Conservation (phyloP, 2,797 vertebrate genomes). For the Fundulus diaphanus region DNA sequence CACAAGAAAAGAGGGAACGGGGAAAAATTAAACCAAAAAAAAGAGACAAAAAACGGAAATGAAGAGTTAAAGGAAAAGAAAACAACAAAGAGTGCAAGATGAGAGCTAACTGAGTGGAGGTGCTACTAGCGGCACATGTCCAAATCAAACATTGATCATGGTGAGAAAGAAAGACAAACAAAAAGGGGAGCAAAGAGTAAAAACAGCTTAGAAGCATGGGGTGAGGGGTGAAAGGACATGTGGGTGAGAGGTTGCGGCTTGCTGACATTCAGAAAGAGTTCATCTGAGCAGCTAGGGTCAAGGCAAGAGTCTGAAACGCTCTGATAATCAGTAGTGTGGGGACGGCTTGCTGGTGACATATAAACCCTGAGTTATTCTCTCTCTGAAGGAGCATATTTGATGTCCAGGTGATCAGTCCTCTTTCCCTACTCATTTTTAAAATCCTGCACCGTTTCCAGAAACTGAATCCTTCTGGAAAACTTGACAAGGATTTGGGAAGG, state of each 20-base stretch:
- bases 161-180: conserved; percentile 66
- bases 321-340: conserved; percentile 9
- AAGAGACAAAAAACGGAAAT: conserved; percentile 57
- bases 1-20: conserved; percentile 71
- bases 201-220: conserved; percentile 56
- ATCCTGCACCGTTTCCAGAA: conserved; percentile 45
- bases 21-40: conserved; percentile 68
- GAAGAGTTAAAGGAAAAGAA: conserved; percentile 64
- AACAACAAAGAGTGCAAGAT: conserved; percentile 53
- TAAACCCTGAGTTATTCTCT: conserved; percentile 12
- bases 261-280: conserved; percentile 43
- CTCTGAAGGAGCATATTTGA: conserved; percentile 6
- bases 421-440: conserved; percentile 29
- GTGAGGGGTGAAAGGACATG: conserved; percentile 34
- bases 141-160: conserved; percentile 58
- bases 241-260: conserved; percentile 40
- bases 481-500: conserved; percentile 51
- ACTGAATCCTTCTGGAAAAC: conserved; percentile 54
- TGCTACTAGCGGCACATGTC: conserved; percentile 46
- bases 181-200: conserved; percentile 62
- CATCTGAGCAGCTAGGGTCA: conserved; percentile 47
- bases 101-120: conserved; percentile 48
- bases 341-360: conserved; percentile 1
- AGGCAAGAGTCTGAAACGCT: conserved; percentile 32
- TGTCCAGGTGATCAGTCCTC: conserved; percentile 2